Evolutionary conservation across 1,140 invertebrate genomes (phyloP).

Genomic region (Aleiodes sp.): DNA sequence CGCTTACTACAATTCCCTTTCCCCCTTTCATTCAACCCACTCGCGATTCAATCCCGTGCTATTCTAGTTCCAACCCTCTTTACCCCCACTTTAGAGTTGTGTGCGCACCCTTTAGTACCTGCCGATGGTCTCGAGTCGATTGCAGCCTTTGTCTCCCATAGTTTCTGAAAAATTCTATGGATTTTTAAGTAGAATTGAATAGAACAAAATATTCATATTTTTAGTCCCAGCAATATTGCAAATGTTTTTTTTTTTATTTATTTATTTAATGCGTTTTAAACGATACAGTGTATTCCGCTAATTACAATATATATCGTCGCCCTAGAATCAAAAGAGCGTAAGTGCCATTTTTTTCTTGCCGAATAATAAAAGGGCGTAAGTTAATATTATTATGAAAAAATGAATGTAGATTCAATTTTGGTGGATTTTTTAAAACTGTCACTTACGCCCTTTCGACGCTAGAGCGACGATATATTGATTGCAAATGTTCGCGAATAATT

Average conservation of each 20-base stretch:
- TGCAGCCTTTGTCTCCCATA: constrained; percentile 1
- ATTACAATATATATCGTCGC: no score
- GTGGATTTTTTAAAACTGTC: no score
- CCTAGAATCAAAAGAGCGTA: no score
- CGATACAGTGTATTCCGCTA: background rate
- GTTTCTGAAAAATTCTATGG: background rate
- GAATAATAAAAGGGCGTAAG: no score
- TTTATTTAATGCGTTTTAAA: background rate
- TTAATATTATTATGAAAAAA: no score
- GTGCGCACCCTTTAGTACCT: constrained; percentile 9
- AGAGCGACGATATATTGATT: no score
- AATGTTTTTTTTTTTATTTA: background rate
- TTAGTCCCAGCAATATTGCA: background rate
- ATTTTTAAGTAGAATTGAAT: background rate
- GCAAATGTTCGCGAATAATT: no score
- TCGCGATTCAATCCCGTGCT: background rate
- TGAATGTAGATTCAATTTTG: no score
- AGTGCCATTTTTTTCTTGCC: no score
- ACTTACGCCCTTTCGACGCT: no score
- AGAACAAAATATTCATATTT: background rate
- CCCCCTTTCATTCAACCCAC: background rate
- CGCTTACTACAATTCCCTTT: constrained; percentile 29
- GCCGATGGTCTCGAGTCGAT: constrained; percentile 3
- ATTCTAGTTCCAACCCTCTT: background rate
- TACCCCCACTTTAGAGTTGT: background rate